Conservation (phyloP, 2,888 invertebrate species). For the Ariolimax columbianus region DNA sequence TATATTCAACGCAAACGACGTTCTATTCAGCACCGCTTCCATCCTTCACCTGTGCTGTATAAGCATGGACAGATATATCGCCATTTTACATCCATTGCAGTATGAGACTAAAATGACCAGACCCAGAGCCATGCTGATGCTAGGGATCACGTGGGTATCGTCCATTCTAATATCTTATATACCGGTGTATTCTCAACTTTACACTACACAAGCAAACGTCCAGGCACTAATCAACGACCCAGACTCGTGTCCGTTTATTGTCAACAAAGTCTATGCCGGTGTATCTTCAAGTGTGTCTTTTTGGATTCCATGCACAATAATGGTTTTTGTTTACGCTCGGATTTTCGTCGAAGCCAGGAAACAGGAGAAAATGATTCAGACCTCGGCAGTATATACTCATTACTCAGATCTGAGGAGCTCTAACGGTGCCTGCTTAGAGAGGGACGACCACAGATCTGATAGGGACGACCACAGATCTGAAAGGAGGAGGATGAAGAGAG, state of each 20-base stretch:
- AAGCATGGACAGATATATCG: constrained; percentile 87
- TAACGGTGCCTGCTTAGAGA: constrained; percentile 24
- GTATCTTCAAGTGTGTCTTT: constrained; percentile 78
- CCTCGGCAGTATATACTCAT: constrained; percentile 57
- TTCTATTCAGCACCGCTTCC: constrained; percentile 91
- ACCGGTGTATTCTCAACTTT: constrained; percentile 96
- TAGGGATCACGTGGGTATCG: constrained; percentile 90
- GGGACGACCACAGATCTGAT: neutral
- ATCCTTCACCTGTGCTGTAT: constrained; percentile 96
- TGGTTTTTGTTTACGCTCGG: constrained; percentile 77
- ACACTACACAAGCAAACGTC: constrained; percentile 88
- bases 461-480: constrained; percentile 60
- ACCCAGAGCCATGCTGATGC: constrained; percentile 83
- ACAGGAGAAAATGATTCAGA: constrained; percentile 72
- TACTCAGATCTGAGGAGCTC: constrained; percentile 55
- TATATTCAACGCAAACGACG: constrained; percentile 95
- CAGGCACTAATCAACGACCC: constrained; percentile 64
- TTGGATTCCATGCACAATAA: constrained; percentile 78
- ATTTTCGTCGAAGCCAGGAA: constrained; percentile 76
- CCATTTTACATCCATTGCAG: constrained; percentile 93
- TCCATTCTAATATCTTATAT: constrained; percentile 95
- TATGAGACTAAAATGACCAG: constrained; percentile 96
- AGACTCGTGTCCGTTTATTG: constrained; percentile 74
- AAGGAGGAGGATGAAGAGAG: constrained; percentile 73
- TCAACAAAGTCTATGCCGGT: constrained; percentile 75